A percentile compares a stretch with the other conserved stretches of the same genome.
These are phyloP conservation scores for Drosophila conformis DNA, from an alignment of 2,888 invertebrate species.

Conservation along the genomic window DNA sequence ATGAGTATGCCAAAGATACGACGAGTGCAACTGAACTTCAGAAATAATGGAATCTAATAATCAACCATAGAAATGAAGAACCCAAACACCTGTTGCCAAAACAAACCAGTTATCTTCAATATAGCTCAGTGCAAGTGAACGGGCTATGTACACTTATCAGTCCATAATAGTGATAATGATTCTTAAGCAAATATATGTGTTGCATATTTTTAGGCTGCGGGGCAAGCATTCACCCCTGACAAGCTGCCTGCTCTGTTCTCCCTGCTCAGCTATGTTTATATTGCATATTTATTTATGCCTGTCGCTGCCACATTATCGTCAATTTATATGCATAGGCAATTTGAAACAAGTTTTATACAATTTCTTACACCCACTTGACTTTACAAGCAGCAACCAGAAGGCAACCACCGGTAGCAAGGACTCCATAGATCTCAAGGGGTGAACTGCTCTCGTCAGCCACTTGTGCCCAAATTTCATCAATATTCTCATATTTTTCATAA, in stretches of 20 bases:
- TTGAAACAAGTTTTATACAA: conserved; percentile 84
- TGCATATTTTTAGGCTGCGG: conserved; percentile 63
- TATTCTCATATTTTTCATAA: conserved; percentile 74
- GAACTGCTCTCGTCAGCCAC: conserved; percentile 41
- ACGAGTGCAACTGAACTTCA: conserved; percentile 48
- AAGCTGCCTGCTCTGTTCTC: conserved; percentile 4
- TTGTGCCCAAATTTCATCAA: conserved; percentile 77
- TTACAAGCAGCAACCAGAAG: conserved; percentile 35
- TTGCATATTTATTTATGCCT: conserved; percentile 63
- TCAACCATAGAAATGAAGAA: conserved; percentile 14
- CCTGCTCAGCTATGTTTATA: conserved; percentile 35
- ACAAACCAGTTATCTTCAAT: background rate
- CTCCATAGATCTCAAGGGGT: conserved; percentile 49
- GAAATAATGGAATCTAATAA: background rate
- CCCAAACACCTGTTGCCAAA: conserved; percentile 53
- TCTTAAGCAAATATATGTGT: conserved; percentile 15
- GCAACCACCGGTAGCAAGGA: conserved; percentile 14
- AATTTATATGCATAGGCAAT: conserved; percentile 86
- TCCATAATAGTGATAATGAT: conserved; percentile 30
- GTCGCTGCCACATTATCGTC: conserved; percentile 80
- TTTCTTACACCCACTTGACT: conserved; percentile 85
- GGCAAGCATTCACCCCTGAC: conserved; percentile 1
- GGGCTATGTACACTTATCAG: conserved; percentile 26
- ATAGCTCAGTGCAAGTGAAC: conserved; percentile 28
- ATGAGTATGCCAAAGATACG: conserved; percentile 23